A percentile compares a stretch with the other conserved stretches of the same genome.
Conservation (phyloP, 1,140 invertebrate species). For the Macrocentrus cingulum region DNA sequence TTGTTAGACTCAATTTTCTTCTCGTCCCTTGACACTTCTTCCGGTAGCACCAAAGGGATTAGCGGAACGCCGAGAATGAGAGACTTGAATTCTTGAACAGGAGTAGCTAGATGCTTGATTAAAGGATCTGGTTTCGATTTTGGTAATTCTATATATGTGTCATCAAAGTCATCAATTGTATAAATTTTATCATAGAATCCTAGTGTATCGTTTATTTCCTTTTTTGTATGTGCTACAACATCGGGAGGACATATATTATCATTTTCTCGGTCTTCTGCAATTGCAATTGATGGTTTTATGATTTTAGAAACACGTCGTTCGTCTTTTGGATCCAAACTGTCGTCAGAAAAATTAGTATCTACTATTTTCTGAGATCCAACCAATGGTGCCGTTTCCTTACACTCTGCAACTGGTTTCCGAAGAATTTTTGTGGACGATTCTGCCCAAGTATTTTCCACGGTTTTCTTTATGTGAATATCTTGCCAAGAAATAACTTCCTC, state of each 20-base stretch:
- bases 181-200: conserved; percentile 3
- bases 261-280: background rate
- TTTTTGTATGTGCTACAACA: conserved; percentile 43
- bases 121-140: conserved; percentile 26
- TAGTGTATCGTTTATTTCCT: conserved; percentile 22
- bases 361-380: too few species aligned
- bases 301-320: background rate
- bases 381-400: too few species aligned
- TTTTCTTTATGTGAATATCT: background rate
- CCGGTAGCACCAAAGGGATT: background rate
- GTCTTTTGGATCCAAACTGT: conserved; percentile 3
- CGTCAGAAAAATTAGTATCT: background rate
- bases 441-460: background rate
- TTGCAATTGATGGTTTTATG: background rate
- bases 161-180: conserved; percentile 30
- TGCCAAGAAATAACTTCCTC: background rate
- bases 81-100: conserved; percentile 33
- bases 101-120: background rate
- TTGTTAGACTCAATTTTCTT: conserved; percentile 30
- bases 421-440: background rate
- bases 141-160: conserved; percentile 33
- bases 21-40: background rate
- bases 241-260: conserved; percentile 41
- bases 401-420: too few species aligned
- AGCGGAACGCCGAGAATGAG: conserved; percentile 31